Evolutionary conservation across 2,797 vertebrate species (phyloP).

Genomic region (Microtus obscurus): DNA sequence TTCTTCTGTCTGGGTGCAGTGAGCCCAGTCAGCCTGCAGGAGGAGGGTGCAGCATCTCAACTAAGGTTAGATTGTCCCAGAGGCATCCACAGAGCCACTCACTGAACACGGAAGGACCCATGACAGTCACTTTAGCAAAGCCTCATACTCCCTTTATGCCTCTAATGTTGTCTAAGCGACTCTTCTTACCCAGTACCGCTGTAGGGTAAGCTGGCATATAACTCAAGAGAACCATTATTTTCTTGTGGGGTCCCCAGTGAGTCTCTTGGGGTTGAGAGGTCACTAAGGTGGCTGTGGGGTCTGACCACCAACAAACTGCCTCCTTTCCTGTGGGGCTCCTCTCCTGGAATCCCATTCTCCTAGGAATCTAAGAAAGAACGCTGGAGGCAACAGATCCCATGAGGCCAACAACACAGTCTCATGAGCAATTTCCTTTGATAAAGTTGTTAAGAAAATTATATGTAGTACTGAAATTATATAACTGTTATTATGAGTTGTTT

Average conservation of each 20-base stretch:
- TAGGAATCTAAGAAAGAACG: accelerated
- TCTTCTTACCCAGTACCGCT: accelerated
- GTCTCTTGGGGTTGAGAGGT: accelerated
- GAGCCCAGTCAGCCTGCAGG: neutral
- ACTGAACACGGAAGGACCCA: neutral
- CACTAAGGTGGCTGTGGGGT: accelerated
- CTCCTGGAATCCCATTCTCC: accelerated
- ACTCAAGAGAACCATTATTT: accelerated
- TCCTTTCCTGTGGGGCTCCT: accelerated
- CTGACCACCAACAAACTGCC: neutral
- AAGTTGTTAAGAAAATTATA: conserved; percentile 84
- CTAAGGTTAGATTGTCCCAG: neutral
- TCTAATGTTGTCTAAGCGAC: too few relatives aligned
- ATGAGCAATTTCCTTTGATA: conserved; percentile 69
- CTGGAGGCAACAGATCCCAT: neutral
- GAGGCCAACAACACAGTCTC: conserved; percentile 63
- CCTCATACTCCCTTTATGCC: accelerated
- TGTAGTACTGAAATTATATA: conserved; percentile 80
- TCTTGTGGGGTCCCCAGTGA: accelerated
- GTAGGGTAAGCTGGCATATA: accelerated
- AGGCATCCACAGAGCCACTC: neutral
- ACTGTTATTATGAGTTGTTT: conserved; percentile 82
- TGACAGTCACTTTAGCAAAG: neutral
- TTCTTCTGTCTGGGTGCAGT: neutral
- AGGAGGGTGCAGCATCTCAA: too few relatives aligned